Evolutionary conservation across 1,140 invertebrate species (phyloP).

Genomic region (Drosophila santomea): DNA sequence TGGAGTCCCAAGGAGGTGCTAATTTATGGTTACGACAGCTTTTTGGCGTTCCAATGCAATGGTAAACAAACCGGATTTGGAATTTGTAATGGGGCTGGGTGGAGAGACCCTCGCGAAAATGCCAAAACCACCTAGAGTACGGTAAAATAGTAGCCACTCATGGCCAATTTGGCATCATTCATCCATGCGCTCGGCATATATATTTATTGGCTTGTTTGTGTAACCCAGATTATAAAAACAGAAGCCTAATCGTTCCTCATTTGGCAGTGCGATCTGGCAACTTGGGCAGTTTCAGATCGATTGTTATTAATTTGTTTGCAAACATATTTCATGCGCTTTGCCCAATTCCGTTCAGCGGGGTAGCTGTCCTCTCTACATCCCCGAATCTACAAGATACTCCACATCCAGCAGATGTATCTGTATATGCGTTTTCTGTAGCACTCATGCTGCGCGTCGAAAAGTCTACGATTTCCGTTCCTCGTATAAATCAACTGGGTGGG

Average conservation of each 20-base stretch:
- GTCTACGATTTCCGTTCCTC: slow-evolving; percentile 81
- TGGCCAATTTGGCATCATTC: slow-evolving; percentile 47
- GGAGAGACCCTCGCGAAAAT: slow-evolving; percentile 41
- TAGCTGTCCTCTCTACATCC: slow-evolving; percentile 6
- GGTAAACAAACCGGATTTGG: slow-evolving; percentile 22
- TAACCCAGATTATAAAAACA: slow-evolving; percentile 77
- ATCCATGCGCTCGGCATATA: slow-evolving; percentile 18
- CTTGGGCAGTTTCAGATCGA: slow-evolving; percentile 68
- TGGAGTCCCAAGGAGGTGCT: slow-evolving; percentile 65
- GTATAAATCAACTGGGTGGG: slow-evolving; percentile 73
- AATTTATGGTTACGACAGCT: slow-evolving; percentile 76
- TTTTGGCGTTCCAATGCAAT: slow-evolving; percentile 55
- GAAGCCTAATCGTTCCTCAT: slow-evolving; percentile 57
- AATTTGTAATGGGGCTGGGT: neutral
- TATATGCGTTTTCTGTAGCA: slow-evolving; percentile 62
- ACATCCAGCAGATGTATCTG: slow-evolving; percentile 43
- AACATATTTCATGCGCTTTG: slow-evolving; percentile 76
- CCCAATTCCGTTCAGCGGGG: slow-evolving; percentile 67
- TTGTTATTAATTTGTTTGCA: slow-evolving; percentile 83
- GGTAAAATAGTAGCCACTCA: slow-evolving; percentile 24
- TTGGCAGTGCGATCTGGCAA: slow-evolving; percentile 24
- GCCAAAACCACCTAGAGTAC: slow-evolving; percentile 42
- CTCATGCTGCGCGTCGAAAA: slow-evolving; percentile 83
- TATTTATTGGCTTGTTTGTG: slow-evolving; percentile 73
- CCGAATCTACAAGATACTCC: slow-evolving; percentile 29